Base-by-base conservation (phyloP, 1,140 invertebrate genomes). In the Nebria ingens region DNA sequence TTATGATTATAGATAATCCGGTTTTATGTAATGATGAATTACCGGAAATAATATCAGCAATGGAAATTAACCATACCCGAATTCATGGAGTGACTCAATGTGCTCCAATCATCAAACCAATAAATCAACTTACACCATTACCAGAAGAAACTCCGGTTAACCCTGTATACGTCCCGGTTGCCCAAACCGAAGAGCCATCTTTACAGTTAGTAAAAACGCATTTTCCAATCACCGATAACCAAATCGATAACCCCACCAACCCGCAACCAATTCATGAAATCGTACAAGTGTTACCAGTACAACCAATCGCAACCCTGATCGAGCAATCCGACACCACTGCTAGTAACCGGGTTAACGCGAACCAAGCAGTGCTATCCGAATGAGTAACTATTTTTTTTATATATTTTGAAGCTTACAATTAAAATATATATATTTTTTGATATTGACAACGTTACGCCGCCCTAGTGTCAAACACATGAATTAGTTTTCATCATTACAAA, bases 21-120 rank as follows among this genome's bases (percentile, higher is more conserved):
- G 81, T 87, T 53, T 65, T 87, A 57, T 88, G 86, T 65, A 82
- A 85, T 62, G 79, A 80, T 21, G 77, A 77, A 11, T 65, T 86
- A 22, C 79, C 80, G 50, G 83, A 87, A 68, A 70, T 87, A 53
- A 79, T 79, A 38, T 77, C 78, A 0, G 71, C 79, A 49, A 76
- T 87, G 70, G 80, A 83, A 63, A 79, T 77, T 13, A 77, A 85
- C 64, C 82, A 86, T 61, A 81, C 84, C 0, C 79, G 82, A 52
- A 75, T 87, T 17, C 79, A 78, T 21, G 84, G 81, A 4, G 73
- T 78, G 0, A 74, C 78, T 0, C 66, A 72, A 56, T 77, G 81
- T 51, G 71, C 73, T n/a, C 76, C 79, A 2, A 65, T 72, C 2
- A 75, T 73, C 51, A 73, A 76, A 52, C 71, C 77, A 56, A 70